Conservation (phyloP, 2,888 invertebrate genomes). For the Tetanocera ferruginea region DNA sequence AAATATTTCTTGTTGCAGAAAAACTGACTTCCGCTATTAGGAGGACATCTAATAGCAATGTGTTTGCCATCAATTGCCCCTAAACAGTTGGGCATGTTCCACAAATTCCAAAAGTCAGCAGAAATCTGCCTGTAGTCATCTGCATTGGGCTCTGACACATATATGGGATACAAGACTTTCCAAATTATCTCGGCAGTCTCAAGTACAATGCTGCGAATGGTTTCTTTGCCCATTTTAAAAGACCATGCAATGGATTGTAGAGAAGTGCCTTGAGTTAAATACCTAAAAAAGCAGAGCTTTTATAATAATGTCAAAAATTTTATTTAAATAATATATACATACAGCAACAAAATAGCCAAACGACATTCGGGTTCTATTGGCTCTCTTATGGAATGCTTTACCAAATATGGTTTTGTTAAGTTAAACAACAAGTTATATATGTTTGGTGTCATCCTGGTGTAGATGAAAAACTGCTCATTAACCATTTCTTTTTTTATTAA, state of each 20-base stretch:
- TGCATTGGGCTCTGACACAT: constrained; percentile 27
- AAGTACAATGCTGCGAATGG: constrained; percentile 30
- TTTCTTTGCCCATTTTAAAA: constrained; percentile 38
- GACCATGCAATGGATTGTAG: constrained; percentile 33
- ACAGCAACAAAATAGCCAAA: too few relatives aligned
- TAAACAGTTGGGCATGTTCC: constrained; percentile 31
- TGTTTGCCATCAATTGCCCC: constrained; percentile 29
- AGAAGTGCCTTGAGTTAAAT: constrained; percentile 33
- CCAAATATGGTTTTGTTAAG: too few relatives aligned
- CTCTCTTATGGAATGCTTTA: too few relatives aligned
- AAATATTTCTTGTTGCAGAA: constrained; percentile 11
- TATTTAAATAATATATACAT: too few relatives aligned
- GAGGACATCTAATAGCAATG: constrained; percentile 39
- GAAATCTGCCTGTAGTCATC: background rate
- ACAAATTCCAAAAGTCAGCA: constrained; percentile 20
- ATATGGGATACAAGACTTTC: constrained; percentile 22
- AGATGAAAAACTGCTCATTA: constrained; percentile 41
- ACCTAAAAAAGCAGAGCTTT: background rate
- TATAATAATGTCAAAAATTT: too few relatives aligned
- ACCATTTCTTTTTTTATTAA: constrained; percentile 36
- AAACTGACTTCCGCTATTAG: constrained; percentile 39
- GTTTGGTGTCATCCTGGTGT: constrained; percentile 36
- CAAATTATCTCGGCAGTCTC: too few relatives aligned
- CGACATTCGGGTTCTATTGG: too few relatives aligned
- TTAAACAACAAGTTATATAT: constrained; percentile 31